Conservation (phyloP, 2,113 vertebrate species). For the Prionailurus viverrinus region DNA sequence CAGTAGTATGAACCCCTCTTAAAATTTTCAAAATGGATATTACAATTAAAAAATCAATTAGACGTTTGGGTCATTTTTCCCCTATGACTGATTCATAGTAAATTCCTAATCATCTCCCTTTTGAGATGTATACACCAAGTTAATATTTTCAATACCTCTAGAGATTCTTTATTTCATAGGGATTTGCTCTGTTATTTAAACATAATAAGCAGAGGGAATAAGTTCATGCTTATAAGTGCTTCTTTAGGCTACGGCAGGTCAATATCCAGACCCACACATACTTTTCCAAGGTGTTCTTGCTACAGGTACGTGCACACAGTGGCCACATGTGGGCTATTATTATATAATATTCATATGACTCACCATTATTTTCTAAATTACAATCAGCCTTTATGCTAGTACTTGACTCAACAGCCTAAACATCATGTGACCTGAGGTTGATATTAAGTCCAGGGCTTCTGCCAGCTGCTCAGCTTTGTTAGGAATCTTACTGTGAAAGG, state of each 20-base stretch:
- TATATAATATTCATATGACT: not conserved
- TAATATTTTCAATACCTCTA: not conserved
- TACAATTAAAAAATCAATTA: not conserved
- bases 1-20: not conserved
- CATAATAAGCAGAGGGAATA: not conserved
- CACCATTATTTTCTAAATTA: not conserved
- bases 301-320: not conserved
- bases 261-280: not conserved
- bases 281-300: not conserved
- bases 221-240: accelerated
- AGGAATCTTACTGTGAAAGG: not conserved
- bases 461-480: accelerated
- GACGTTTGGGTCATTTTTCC: not conserved
- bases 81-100: not conserved
- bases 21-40: not conserved
- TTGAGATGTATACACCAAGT: not conserved
- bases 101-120: not conserved
- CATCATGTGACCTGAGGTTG: accelerated
- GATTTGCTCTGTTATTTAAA: not conserved
- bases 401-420: not conserved
- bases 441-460: not conserved
- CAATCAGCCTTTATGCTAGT: too few species aligned
- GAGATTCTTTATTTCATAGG: not conserved
- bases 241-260: not conserved
- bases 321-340: accelerated